Conservation (phyloP, 2,888 invertebrate genomes). For the Kuschelorhynchus macadamiae region DNA sequence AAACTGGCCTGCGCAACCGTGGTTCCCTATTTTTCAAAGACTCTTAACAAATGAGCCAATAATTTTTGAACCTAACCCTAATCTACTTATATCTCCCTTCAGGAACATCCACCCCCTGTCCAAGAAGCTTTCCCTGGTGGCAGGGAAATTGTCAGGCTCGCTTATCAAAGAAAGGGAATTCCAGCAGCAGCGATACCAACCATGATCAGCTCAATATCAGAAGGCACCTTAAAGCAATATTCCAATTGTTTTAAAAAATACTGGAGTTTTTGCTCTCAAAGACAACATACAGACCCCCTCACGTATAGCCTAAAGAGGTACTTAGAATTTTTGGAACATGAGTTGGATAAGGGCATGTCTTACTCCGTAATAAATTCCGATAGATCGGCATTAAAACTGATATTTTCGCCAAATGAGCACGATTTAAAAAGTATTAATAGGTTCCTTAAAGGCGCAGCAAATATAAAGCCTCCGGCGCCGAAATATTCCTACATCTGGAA, state of each 20-base stretch:
- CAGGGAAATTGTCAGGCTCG: conserved; percentile 5
- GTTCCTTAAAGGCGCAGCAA: conserved; percentile 50
- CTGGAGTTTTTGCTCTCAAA: conserved; percentile 18
- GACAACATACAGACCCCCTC: conserved; percentile 6
- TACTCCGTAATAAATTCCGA: conserved; percentile 17
- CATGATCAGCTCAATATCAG: conserved; percentile 26
- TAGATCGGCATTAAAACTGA: conserved; percentile 13
- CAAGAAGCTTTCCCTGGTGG: conserved; percentile 9
- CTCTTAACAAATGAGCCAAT: conserved; percentile 17
- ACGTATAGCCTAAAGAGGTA: not conserved
- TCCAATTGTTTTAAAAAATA: conserved; percentile 18
- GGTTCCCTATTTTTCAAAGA: conserved; percentile 55
- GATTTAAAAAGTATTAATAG: conserved; percentile 47
- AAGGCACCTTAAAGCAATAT: conserved; percentile 33
- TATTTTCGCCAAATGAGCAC: conserved; percentile 6
- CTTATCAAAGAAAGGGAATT: conserved; percentile 5
- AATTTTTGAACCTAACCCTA: conserved; percentile 1
- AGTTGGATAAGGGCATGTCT: not conserved
- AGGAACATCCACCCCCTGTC: conserved; percentile 2
- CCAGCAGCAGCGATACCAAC: conserved; percentile 23
- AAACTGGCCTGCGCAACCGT: conserved; percentile 53
- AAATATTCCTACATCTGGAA: conserved; percentile 56
- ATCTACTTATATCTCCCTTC: conserved; percentile 21
- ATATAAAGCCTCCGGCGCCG: conserved; percentile 24
- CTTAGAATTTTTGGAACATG: conserved; percentile 8